Evolutionary conservation across 1,140 invertebrate species (phyloP).

Genomic region (Odontomachus brunneus): DNA sequence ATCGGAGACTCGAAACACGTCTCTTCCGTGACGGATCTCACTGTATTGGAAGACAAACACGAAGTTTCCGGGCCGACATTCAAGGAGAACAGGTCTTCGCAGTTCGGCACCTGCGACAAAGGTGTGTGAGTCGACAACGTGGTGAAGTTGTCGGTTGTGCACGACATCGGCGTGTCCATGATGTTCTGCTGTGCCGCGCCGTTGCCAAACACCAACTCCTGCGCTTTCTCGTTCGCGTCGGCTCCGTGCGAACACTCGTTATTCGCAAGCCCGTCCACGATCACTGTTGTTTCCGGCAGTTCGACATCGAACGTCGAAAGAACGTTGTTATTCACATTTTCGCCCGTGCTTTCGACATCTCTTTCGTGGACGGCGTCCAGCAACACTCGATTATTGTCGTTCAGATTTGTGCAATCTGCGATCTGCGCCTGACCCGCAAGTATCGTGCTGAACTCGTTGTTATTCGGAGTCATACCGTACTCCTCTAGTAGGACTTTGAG

Average conservation of each 20-base stretch:
- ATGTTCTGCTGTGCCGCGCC: slow-evolving; percentile 23
- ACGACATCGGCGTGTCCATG: slow-evolving; percentile 82
- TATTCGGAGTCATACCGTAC: slow-evolving; percentile 79
- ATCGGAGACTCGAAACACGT: slow-evolving; percentile 20
- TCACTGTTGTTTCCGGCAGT: not conserved
- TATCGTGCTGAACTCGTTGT: slow-evolving; percentile 71
- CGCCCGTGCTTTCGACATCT: not conserved
- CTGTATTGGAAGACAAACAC: not conserved
- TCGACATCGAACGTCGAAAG: not conserved
- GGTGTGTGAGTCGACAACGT: slow-evolving; percentile 76
- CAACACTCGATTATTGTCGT: slow-evolving; percentile 13
- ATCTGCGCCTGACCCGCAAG: slow-evolving; percentile 52
- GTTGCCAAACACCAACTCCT: not conserved
- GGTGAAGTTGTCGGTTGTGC: slow-evolving; percentile 81
- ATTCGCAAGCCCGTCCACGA: not conserved
- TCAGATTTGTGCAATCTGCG: slow-evolving; percentile 51
- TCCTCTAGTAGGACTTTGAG: slow-evolving; percentile 73
- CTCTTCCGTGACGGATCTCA: slow-evolving; percentile 51
- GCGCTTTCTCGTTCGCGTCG: slow-evolving; percentile 4
- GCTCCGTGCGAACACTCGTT: slow-evolving; percentile 10
- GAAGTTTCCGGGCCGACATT: slow-evolving; percentile 29
- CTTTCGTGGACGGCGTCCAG: not conserved
- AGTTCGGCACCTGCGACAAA: slow-evolving; percentile 74
- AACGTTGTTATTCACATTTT: not conserved
- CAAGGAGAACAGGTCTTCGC: slow-evolving; percentile 68